phyloP scores from a whole-genome alignment of 2,113 vertebrate genomes.

The Tichodroma muraria region DNA sequence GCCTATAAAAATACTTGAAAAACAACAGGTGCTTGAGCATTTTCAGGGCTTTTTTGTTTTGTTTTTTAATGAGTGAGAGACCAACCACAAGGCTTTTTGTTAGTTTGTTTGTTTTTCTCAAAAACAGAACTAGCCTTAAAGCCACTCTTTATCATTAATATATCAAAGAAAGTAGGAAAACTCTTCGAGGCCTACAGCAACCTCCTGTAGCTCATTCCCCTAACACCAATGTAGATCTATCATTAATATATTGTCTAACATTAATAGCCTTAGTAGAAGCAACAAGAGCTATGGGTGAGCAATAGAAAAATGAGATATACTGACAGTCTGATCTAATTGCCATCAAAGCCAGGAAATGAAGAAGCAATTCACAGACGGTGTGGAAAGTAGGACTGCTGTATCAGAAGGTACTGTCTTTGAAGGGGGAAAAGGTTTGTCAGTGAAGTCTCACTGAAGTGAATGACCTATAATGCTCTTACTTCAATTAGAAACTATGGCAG shows the following conservation, averaged over 20 bases:
- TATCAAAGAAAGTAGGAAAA: conserved; percentile 30
- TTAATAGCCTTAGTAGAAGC: not conserved
- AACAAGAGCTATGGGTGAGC: not conserved
- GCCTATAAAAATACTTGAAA: not conserved
- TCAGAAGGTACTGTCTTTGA: not conserved
- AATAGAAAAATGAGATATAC: not conserved
- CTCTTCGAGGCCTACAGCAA: conserved; percentile 28
- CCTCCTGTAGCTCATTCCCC: conserved; percentile 32
- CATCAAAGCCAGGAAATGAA: not conserved
- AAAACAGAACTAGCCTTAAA: conserved; percentile 37
- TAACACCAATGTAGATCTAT: not conserved
- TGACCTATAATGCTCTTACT: not conserved
- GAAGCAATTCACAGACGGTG: not conserved
- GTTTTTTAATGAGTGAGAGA: not conserved
- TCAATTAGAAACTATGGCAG: not conserved
- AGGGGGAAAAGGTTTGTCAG: not conserved
- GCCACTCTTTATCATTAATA: conserved; percentile 19
- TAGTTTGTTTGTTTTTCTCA: not conserved
- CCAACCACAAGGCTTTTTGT: not conserved
- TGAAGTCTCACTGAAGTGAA: not conserved
- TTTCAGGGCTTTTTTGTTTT: not conserved
- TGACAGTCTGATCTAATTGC: not conserved
- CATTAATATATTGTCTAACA: not conserved
- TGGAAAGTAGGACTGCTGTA: not conserved
- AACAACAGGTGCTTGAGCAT: not conserved